Conservation (phyloP, 2,888 invertebrate genomes). For the Norana najaformis region DNA sequence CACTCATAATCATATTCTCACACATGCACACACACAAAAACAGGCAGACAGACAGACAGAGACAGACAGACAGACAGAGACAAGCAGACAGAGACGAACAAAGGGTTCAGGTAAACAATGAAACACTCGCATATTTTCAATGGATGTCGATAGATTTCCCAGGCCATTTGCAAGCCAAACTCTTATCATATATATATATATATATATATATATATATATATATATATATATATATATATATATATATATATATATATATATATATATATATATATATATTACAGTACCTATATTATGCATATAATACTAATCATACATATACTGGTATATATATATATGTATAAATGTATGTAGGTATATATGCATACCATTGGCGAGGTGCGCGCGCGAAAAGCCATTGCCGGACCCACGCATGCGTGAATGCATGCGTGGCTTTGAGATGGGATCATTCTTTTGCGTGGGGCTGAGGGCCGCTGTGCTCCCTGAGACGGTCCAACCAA, state of each 20-base stretch:
- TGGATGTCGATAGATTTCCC: background rate
- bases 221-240: background rate
- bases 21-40: background rate
- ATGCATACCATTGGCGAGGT: background rate
- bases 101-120: background rate
- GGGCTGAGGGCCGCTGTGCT: background rate
- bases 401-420: background rate
- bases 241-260: background rate
- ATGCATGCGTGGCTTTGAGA: background rate
- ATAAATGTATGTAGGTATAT: background rate
- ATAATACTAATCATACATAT: too few species aligned
- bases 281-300: too few species aligned
- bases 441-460: too few species aligned
- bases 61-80: background rate
- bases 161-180: background rate
- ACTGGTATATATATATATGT: too few species aligned
- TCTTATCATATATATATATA: background rate
- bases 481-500: too few species aligned
- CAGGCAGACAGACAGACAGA: too few species aligned
- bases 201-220: too few species aligned
- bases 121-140: background rate
- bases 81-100: background rate
- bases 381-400: background rate
- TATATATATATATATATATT: background rate
- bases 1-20: background rate